phyloP scores from a whole-genome alignment of 2,888 invertebrate genomes.

The Octonoba sinensis region DNA sequence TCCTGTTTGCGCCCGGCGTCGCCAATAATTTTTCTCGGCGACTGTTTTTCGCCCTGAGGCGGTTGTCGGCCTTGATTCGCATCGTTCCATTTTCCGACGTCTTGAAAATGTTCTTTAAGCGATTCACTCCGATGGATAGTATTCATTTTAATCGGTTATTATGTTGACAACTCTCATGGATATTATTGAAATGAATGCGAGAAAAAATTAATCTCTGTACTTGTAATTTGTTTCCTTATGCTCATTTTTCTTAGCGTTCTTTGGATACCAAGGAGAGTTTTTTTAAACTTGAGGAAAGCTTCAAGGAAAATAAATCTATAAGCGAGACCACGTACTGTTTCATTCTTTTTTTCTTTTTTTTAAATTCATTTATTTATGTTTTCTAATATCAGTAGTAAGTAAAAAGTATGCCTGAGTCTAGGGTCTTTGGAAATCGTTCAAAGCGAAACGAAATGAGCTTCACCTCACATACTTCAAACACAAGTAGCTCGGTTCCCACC shows the following conservation, averaged over 20 bases:
- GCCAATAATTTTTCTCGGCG: background rate
- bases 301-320: too few species aligned
- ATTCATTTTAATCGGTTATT: slow-evolving; percentile 25
- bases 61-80: slow-evolving; percentile 45
- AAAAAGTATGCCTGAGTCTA: too few species aligned
- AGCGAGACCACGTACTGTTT: background rate
- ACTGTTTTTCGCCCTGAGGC: slow-evolving; percentile 23
- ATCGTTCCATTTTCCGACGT: slow-evolving; percentile 48
- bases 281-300: too few species aligned
- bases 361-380: too few species aligned
- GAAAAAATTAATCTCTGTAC: background rate
- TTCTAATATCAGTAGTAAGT: background rate
- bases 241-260: too few species aligned
- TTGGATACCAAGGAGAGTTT: too few species aligned
- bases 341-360: too few species aligned
- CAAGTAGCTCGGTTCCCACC: too few species aligned
- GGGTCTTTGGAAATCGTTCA: too few species aligned
- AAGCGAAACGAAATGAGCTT: too few species aligned
- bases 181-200: slow-evolving; percentile 11
- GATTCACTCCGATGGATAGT: slow-evolving; percentile 32
- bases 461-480: too few species aligned
- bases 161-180: slow-evolving; percentile 13
- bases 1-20: slow-evolving; percentile 12
- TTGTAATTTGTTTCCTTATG: background rate
- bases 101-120: slow-evolving; percentile 17